Base-by-base conservation (phyloP, 2,888 invertebrate species). In the Drosophila sordidula region DNA sequence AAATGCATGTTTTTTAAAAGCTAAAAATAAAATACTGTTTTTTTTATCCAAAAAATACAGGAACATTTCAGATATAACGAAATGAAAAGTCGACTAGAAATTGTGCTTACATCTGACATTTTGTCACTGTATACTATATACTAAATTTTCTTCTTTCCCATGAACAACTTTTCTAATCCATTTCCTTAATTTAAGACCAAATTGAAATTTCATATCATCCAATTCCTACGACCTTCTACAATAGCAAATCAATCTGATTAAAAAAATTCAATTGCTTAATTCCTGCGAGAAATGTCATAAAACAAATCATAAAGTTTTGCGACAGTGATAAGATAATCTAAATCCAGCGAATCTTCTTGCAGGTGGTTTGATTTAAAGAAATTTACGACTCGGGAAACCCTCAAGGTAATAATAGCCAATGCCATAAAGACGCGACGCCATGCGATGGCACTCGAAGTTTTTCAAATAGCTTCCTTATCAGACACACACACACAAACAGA, bases 241-340 rank as follows among this genome's bases (percentile, higher is more conserved):
- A 32, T 47, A 34, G 6, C 41, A 56, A 59, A 41, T n/a, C 18
- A 6, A 47, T 32, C 29, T 22, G 56, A 49, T 59, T 58, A 16
- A 55, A 47, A 36, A 57, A 42, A 22, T 52, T 46, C 34, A 66
- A 70, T 66, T 58, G 64, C 14, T 6, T 67, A 87, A 75, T 71
- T 65, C 69, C 55, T 50, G 80, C 57, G 41, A 42, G 67, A 47
- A 68, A 63, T 38, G 64, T 42, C 51, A 70, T 71, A 56, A 77
- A 83, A 65, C 54, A 75, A 79, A 79, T 70, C 44, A 58, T 82
- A 75, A 82, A 57, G 65, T 41, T 29, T 49, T 25, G 14, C 26
- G 32, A 39, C n/a, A 6, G 3, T 12, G 82, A 82, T 82, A 76
- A 82, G 89, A 73, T 83, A 87, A 82, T 83, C 70, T 49, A 14